Evolutionary conservation across 92 coral and sea anemone species (phyloP).

Genomic region (Paragorgia papillata): DNA sequence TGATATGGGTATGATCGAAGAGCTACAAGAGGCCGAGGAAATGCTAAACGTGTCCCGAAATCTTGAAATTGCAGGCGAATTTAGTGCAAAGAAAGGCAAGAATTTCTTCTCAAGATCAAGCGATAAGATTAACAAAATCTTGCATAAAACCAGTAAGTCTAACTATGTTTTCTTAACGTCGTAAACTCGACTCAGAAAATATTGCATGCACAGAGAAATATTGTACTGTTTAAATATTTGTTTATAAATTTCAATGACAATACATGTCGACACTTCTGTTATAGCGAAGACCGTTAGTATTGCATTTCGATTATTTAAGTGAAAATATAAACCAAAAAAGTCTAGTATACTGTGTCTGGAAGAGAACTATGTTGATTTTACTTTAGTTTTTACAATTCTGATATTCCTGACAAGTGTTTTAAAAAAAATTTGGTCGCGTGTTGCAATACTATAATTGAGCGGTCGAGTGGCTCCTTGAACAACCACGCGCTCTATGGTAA

Average conservation of each 20-base stretch:
- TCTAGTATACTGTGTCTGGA: background rate
- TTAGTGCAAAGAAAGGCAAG: conserved; percentile 53
- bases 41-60: conserved; percentile 76
- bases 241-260: background rate
- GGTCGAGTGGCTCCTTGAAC: conserved; percentile 17
- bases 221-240: background rate
- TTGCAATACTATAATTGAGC: conserved; percentile 15
- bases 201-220: background rate
- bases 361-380: background rate
- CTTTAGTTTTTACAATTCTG: background rate
- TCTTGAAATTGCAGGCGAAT: conserved; percentile 68
- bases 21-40: conserved; percentile 79
- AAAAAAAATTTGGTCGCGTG: conserved; percentile 19
- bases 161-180: background rate
- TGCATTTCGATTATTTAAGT: background rate
- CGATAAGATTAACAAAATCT: conserved; percentile 75
- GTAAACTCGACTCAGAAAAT: background rate
- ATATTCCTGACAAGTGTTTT: background rate
- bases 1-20: conserved; percentile 82
- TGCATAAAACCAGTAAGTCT: conserved; percentile 72
- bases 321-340: background rate
- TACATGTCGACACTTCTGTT: conserved; percentile 10
- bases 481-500: conserved; percentile 45
- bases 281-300: background rate
- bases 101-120: conserved; percentile 80